A percentile compares a stretch with the other conserved stretches of the same genome.
phyloP scores from a whole-genome alignment of 2,113 vertebrate genomes.

The Cathartes aura region DNA sequence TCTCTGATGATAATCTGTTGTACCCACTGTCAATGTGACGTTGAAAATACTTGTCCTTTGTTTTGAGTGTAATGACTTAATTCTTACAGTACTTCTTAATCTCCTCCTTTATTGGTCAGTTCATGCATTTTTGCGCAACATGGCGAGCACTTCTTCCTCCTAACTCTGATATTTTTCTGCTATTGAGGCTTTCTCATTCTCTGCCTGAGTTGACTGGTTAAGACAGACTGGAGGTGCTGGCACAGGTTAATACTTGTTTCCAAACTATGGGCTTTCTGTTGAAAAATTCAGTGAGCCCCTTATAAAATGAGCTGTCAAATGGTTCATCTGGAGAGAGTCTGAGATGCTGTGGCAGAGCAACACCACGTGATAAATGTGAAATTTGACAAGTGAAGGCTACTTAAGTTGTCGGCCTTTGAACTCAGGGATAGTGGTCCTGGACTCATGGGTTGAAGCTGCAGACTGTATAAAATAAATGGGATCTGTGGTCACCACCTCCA shows the following conservation, averaged over 20 bases:
- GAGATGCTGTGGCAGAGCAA: conserved; percentile 21
- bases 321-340: conserved; percentile 14
- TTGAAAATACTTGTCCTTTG: background rate
- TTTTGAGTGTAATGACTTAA: background rate
- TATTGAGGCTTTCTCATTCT: background rate
- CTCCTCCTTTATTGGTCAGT: background rate
- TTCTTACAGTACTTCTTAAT: background rate
- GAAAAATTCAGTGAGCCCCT: conserved; percentile 49
- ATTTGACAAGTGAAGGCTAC: conserved; percentile 32
- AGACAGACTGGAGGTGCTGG: background rate
- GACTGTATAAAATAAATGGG: background rate
- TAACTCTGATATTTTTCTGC: background rate
- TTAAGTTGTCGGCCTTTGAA: conserved; percentile 36
- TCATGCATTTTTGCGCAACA: background rate
- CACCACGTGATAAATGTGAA: conserved; percentile 38
- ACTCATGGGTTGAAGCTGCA: conserved; percentile 8
- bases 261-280: conserved; percentile 1
- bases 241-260: conserved; percentile 21
- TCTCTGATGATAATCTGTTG: background rate
- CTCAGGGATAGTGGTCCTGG: background rate
- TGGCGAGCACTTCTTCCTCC: background rate
- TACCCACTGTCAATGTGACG: background rate
- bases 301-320: conserved; percentile 60
- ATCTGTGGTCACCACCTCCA: background rate
- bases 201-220: background rate